phyloP scores from a whole-genome alignment of 2,797 vertebrate genomes.

The Gymnocypris eckloni region DNA sequence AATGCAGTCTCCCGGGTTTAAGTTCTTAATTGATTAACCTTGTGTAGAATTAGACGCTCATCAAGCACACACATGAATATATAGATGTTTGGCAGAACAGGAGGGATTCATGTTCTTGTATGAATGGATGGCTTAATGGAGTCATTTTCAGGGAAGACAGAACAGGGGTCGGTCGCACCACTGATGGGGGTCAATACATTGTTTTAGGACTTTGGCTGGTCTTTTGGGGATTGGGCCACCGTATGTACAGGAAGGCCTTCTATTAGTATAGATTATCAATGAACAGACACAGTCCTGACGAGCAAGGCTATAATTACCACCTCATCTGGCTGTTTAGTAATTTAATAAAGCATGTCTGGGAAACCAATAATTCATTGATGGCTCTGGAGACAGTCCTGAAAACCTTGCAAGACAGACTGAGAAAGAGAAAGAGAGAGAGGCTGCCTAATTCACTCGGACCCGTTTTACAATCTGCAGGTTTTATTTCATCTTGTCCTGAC shows the following conservation, averaged over 20 bases:
- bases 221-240: conserved; percentile 22
- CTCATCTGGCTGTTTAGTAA: conserved; percentile 39
- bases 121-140: conserved; percentile 72
- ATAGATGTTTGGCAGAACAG: conserved; percentile 47
- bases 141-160: conserved; percentile 65
- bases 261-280: conserved; percentile 39
- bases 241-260: conserved; percentile 6
- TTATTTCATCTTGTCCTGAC: not conserved
- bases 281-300: conserved; percentile 29
- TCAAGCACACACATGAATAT: conserved; percentile 63
- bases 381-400: conserved; percentile 15
- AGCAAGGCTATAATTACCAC: conserved; percentile 35
- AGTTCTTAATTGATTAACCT: conserved; percentile 79
- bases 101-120: conserved; percentile 52
- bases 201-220: conserved; percentile 60
- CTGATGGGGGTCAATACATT: conserved; percentile 73
- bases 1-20: conserved; percentile 64
- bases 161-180: conserved; percentile 69
- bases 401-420: not conserved
- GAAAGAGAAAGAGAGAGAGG: not conserved
- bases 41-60: conserved; percentile 69
- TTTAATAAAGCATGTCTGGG: conserved; percentile 35
- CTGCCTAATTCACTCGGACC: not conserved
- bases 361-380: conserved; percentile 16
- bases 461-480: not conserved